A percentile compares a stretch with the other conserved stretches of the same genome.
These are phyloP conservation scores for Kryptopterus vitreolus DNA, from an alignment of 2,797 vertebrate species.

Conservation along the genomic window DNA sequence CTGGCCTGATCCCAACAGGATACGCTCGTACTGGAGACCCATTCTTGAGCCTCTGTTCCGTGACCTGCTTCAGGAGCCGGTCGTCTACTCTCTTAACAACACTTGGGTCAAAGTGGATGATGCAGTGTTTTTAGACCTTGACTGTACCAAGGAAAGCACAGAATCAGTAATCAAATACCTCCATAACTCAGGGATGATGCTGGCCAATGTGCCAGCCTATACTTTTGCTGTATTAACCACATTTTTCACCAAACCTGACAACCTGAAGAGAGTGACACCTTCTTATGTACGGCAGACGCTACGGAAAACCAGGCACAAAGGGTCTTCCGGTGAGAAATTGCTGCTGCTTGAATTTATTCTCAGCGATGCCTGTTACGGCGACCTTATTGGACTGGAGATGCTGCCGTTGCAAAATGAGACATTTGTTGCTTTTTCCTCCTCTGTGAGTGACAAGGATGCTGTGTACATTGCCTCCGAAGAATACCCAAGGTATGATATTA, in stretches of 20 bases:
- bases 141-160: slow-evolving; percentile 76
- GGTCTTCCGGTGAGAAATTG: slow-evolving; percentile 81
- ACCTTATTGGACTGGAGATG: slow-evolving; percentile 93
- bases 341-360: slow-evolving; percentile 89
- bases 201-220: slow-evolving; percentile 83
- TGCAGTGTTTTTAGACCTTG: slow-evolving; percentile 86
- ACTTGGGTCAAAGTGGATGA: slow-evolving; percentile 87
- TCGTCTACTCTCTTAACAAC: slow-evolving; percentile 83
- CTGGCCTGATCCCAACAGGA: slow-evolving; percentile 85
- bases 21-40: slow-evolving; percentile 87
- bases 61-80: slow-evolving; percentile 82
- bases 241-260: slow-evolving; percentile 62
- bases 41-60: slow-evolving; percentile 86
- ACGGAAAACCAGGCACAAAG: slow-evolving; percentile 82
- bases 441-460: slow-evolving; percentile 88
- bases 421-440: slow-evolving; percentile 88
- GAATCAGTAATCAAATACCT: slow-evolving; percentile 89
- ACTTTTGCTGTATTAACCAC: slow-evolving; percentile 78
- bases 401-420: slow-evolving; percentile 88
- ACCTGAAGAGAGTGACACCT: slow-evolving; percentile 85
- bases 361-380: slow-evolving; percentile 85
- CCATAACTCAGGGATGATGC: slow-evolving; percentile 89
- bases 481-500: slow-evolving; percentile 81
- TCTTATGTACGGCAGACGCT: slow-evolving; percentile 85
- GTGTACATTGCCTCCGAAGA: slow-evolving; percentile 91